These are phyloP conservation scores for Saccostrea cuccullata DNA, from an alignment of 1,140 invertebrate genomes.

Conservation along the genomic window DNA sequence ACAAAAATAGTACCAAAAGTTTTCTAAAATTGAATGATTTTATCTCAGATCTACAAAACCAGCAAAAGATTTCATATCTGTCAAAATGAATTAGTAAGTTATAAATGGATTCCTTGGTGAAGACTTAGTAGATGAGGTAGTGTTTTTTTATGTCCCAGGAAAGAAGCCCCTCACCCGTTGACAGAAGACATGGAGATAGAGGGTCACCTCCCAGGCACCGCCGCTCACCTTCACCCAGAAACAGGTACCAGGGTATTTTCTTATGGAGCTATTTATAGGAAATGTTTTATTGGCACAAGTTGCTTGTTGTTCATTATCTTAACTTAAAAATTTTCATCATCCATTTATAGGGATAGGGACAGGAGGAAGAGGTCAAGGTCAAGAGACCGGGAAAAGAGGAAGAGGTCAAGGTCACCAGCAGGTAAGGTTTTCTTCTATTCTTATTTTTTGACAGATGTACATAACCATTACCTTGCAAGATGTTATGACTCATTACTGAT, in stretches of 20 bases:
- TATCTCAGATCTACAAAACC: no score
- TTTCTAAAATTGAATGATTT: no score
- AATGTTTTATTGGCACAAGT: no score
- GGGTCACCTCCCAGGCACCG: conserved; percentile 62
- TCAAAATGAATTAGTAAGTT: no score
- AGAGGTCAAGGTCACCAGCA: conserved; percentile 63
- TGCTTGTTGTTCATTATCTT: not conserved
- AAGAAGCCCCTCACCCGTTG: conserved; percentile 66
- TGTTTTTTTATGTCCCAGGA: conserved; percentile 60
- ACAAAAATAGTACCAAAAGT: no score
- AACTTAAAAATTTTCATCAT: not conserved
- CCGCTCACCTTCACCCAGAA: conserved; percentile 67
- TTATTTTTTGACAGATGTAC: not conserved
- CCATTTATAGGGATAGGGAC: conserved; percentile 55
- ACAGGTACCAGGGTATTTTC: conserved; percentile 54
- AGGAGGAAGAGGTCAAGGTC: conserved; percentile 63
- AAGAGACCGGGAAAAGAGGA: conserved; percentile 60
- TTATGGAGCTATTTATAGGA: not conserved
- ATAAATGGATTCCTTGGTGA: not conserved
- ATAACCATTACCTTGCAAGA: not conserved
- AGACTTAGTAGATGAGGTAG: not conserved
- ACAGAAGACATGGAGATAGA: conserved; percentile 54
- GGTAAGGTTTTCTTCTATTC: not conserved
- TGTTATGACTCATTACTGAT: not conserved
- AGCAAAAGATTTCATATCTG: no score